These are phyloP conservation scores for Galago senegalensis DNA, from an alignment of 2,797 vertebrate species.

Conservation along the genomic window DNA sequence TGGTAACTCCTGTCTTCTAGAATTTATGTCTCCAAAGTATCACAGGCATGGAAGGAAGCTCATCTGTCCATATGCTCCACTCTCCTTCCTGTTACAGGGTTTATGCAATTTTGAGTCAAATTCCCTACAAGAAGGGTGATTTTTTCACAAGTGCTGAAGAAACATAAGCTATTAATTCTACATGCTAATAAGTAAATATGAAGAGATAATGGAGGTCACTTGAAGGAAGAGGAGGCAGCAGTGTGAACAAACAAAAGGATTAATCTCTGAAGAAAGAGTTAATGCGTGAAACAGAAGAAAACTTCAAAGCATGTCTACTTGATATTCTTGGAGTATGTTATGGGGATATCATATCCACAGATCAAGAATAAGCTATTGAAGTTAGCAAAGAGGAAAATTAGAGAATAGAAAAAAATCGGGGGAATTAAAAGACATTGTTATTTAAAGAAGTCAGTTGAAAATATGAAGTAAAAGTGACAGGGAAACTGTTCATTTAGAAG, in stretches of 20 bases:
- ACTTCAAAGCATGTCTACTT: background rate
- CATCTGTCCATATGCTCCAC: background rate
- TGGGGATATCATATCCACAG: background rate
- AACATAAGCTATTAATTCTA: background rate
- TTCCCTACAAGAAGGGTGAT: background rate
- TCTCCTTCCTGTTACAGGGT: background rate
- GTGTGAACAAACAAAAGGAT: background rate
- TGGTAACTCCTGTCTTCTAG: background rate
- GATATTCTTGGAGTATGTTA: background rate
- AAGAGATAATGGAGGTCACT: background rate
- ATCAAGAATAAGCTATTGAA: background rate
- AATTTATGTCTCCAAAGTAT: background rate
- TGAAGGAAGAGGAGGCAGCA: background rate
- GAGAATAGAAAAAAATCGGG: background rate
- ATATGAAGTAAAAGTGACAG: background rate
- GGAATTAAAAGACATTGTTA: background rate
- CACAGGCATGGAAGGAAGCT: background rate
- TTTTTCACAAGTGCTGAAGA: slow-evolving; percentile 30
- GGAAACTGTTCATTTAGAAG: background rate
- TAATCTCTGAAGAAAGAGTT: background rate
- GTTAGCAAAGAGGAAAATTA: background rate
- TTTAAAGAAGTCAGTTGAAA: slow-evolving; percentile 20
- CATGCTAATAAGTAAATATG: background rate
- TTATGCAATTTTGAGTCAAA: background rate
- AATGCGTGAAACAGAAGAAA: background rate